Evolutionary conservation across 2,113 vertebrate genomes (phyloP), one percentile per base, ranked within the genome.

Genomic region (Menura novaehollandiae): DNA sequence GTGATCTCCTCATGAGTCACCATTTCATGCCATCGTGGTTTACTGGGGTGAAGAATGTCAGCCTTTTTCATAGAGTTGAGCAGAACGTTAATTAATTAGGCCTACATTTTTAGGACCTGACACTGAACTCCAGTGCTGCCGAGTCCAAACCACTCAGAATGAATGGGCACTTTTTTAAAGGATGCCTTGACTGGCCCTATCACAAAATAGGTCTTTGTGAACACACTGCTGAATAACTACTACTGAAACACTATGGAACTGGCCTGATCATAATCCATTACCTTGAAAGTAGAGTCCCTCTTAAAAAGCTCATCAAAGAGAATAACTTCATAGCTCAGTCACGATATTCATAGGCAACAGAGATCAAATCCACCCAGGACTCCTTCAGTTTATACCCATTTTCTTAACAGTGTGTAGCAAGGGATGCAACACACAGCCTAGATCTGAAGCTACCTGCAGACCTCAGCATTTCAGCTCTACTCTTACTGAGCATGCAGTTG

Each of bases 301-400:
- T 75, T 82, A 75, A 85, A 96, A 90, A 92, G 43, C 44, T 92
- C 88, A 94, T 51, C 62, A 89, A 96, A 88, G 85, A 76, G 83
- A 92, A 41, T 47, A 93, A 52, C 62, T 89, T 67, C 77, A 84
- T 53, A 75, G 37, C 51, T 86, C 55, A 75, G 64, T 59, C 43
- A 53, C 41, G 78, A 91, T 59, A 91, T 46, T 84, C 76, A 67
- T 14, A 82, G 49, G 53, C 49, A 62, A 89, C 19, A 53, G 26
- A 92, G 60, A 92, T 87, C 80, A 85, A 95, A 94, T 69, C 41
- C 51, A 87, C 28, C 26, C 35, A 68, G 49, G 73, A 76, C 32
- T 79, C 64, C 80, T 55, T 53, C 28, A 22, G 59, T 52, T 87
- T 55, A 88, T 13, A 76, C 5, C 13, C 33, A 18, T 53, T 80